Base-by-base conservation (phyloP, 2,113 vertebrate species). In the Fregetta grallaria region DNA sequence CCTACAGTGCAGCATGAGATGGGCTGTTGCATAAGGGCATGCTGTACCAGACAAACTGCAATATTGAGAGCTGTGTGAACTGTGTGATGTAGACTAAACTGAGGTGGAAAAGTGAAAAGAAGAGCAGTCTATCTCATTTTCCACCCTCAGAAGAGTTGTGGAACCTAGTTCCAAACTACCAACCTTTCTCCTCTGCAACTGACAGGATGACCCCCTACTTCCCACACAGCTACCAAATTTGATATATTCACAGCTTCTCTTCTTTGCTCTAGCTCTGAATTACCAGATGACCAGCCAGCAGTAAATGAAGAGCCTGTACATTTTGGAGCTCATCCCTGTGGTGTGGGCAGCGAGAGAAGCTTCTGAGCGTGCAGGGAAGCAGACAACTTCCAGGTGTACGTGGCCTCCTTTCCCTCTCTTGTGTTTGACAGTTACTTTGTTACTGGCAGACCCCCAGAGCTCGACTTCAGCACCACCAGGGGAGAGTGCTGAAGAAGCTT, bases 331-430 rank as follows among this genome's bases (percentile, higher is more conserved):
- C 38, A 27, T 52, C 20, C 27, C 27, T 40, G 44, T 8, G 17
- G 27, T 86, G 25, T 49, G 13, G 19, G 21, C 71, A 62, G 34
- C 20, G 27, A 56, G 25, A 73, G 34, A 87, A 42, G 47, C 56
- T 82, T 87, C 61, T 62, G 66, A 90, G 20, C 8, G 29, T 3
- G 11, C 26, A 36, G 18, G 23, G n/a, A 56, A 65, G 27, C 12
- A 59, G 36, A 21, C 0, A 0, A 26, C 38, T 82, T 88, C 36
- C 61, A 72, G 15, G 20, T 63, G 67, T 26, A 19, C 2, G 1
- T 5, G 8, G 7, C 7, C 40, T 71, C 21, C 45, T 73, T 75
- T 72, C 13, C 18, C 15, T 67, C 25, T 61, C 23, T 56, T 72
- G 1, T 16, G 29, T 70, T n/a, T 71, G 21, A 49, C 0, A 0